phyloP scores from a whole-genome alignment of 2,888 invertebrate species.

The Hemicrepidius hirtus region DNA sequence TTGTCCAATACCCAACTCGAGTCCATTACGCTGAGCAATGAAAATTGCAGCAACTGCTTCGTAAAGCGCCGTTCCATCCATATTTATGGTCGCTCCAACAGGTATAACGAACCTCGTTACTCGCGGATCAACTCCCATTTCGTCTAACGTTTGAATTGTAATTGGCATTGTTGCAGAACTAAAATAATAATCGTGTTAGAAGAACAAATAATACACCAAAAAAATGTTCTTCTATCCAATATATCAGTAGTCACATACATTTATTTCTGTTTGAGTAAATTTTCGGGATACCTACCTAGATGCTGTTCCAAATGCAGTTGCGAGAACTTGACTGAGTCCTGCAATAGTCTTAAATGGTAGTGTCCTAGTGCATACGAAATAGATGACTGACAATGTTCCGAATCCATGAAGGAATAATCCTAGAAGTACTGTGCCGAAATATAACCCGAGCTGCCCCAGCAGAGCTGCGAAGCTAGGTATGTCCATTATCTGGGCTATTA shows the following conservation, averaged over 20 bases:
- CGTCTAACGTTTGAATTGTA: constrained; percentile 94
- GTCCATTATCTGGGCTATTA: constrained; percentile 93
- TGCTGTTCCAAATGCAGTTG: constrained; percentile 97
- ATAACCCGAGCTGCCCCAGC: constrained; percentile 91
- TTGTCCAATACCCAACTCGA: constrained; percentile 89
- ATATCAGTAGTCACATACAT: too few species aligned
- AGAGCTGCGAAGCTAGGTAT: constrained; percentile 90
- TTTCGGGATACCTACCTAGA: too few species aligned
- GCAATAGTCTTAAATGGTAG: constrained; percentile 88
- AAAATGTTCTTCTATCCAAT: too few species aligned
- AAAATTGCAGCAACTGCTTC: constrained; percentile 99
- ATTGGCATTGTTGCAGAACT: constrained; percentile 97
- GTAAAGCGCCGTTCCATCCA: constrained; percentile 98
- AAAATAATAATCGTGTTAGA: constrained; percentile 4
- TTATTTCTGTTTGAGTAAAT: too few species aligned
- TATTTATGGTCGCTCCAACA: constrained; percentile 98
- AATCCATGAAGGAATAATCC: constrained; percentile 95
- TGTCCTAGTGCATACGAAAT: constrained; percentile 86
- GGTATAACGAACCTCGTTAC: constrained; percentile 97
- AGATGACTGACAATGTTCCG: constrained; percentile 90
- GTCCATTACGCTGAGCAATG: constrained; percentile 93
- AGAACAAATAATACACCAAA: background rate
- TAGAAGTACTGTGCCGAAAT: constrained; percentile 94
- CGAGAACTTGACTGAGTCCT: constrained; percentile 92
- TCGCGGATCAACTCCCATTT: constrained; percentile 91